Base-by-base conservation (phyloP, 2,888 invertebrate genomes). In the Orchestes rusci region DNA sequence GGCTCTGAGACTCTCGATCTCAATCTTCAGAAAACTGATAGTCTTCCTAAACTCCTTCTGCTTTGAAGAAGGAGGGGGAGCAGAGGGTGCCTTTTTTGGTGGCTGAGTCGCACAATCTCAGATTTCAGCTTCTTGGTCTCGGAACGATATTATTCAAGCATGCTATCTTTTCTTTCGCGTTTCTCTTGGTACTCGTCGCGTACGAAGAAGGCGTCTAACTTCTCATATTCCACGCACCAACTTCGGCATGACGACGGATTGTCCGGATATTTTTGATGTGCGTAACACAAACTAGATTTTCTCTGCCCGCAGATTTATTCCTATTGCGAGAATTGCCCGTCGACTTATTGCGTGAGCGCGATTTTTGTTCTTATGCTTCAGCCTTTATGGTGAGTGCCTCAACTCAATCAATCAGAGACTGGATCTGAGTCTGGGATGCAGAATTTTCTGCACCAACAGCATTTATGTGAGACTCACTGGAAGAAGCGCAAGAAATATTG, bases 401-500 rank as follows among this genome's bases (percentile, higher is more conserved):
- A 7, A 23, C 23, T 7, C 23, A 7, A 7, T 23, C 23, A 23
- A 23, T 23, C 23, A 23, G 23, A 7, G 23, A 23, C 23, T 23
- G 23, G 23, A 23, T 23, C 10, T 23, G 23, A 5, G 23, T 10
- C 10, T 10, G 23, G 10, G 23, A 23, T 7, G 23, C 23, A 10
- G 23, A 23, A 7, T 5, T 7, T 23, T 23, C 23, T 7, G 23
- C 23, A 23, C 23, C 10, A 31, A 37, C 38, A 7, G 29, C 38
- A 37, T 31, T 32, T 32, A 37, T 37, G 8, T 37, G 38, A 30
- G 10, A 15, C 31, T 10, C 27, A 13, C 31, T n/a, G 17, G 31
- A 7, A 7, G 20, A 37, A 4, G 7, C 4, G 13, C 17, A 7
- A 10, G 38, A 37, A 37, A 37, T 37, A 37, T 37, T 28, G n/a